Percentiles rank a stretch among this genome's conserved stretches.
These are phyloP conservation scores for Boleophthalmus pectinirostris DNA, from an alignment of 2,113 vertebrate species.

Conservation along the genomic window DNA sequence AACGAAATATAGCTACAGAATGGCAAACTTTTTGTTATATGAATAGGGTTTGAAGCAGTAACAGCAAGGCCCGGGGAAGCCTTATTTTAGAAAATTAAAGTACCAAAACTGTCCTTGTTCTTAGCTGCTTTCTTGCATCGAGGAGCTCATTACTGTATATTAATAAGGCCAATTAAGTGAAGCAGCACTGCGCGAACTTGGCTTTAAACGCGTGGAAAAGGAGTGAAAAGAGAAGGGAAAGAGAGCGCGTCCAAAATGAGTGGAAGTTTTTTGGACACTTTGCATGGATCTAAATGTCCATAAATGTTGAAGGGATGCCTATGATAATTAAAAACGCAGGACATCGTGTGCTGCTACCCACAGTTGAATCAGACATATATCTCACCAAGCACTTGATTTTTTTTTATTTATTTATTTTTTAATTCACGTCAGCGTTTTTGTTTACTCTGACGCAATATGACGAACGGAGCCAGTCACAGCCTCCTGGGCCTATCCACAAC, in stretches of 20 bases:
- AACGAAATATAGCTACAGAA: slow-evolving; percentile 13
- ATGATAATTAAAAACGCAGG: slow-evolving; percentile 8
- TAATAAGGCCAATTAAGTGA: slow-evolving; percentile 10
- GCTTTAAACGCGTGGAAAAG: neutral
- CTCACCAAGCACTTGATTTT: slow-evolving; percentile 28
- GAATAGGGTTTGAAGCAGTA: neutral
- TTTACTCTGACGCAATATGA: slow-evolving; percentile 74
- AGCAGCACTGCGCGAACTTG: neutral
- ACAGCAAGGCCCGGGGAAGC: slow-evolving; percentile 10
- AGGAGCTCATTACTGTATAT: slow-evolving; percentile 8
- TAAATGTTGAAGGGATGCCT: neutral
- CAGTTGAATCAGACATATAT: slow-evolving; percentile 45
- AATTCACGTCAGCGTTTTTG: slow-evolving; percentile 57
- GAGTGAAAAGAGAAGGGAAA: neutral
- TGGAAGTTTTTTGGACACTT: slow-evolving; percentile 10
- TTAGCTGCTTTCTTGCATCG: neutral
- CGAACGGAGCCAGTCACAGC: slow-evolving; percentile 57
- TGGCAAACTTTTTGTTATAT: neutral
- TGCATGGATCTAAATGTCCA: neutral
- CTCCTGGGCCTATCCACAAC: slow-evolving; percentile 19
- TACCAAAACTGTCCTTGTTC: neutral
- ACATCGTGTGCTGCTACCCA: slow-evolving; percentile 7
- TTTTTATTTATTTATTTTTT: neutral
- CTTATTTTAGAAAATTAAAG: slow-evolving; percentile 1
- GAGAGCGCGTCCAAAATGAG: neutral